Percentiles rank a stretch among this genome's conserved stretches.
Conservation (phyloP, 1,140 invertebrate species). For the Drosophila malerkotliana region DNA sequence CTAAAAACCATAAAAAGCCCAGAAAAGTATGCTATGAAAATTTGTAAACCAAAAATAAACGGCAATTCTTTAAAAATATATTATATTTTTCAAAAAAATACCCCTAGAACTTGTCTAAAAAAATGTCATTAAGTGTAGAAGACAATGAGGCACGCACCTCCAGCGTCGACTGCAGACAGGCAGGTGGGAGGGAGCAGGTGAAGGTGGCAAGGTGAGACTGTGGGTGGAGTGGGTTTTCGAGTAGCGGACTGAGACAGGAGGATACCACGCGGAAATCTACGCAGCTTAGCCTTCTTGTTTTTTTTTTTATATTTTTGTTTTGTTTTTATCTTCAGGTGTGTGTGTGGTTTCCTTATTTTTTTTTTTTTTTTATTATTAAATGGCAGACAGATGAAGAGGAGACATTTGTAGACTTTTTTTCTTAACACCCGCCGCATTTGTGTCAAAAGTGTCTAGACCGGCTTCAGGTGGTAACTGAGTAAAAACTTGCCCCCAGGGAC, state of each 20-base stretch:
- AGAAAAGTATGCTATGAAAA: not conserved
- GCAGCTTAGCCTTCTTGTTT: constrained; percentile 75
- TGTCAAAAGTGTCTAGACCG: constrained; percentile 80
- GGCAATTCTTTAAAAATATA: not conserved
- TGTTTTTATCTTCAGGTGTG: constrained; percentile 25
- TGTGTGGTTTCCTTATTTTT: constrained; percentile 20
- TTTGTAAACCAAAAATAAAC: not conserved
- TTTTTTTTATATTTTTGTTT: constrained; percentile 46
- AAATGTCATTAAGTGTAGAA: constrained; percentile 22
- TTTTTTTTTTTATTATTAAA: constrained; percentile 49
- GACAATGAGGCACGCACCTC: constrained; percentile 75
- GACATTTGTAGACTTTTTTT: constrained; percentile 59
- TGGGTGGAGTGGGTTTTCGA: not conserved
- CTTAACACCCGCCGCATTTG: constrained; percentile 67
- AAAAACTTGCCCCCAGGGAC: constrained; percentile 40
- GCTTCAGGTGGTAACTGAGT: constrained; percentile 43
- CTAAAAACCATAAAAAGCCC: not conserved
- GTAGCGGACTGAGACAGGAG: constrained; percentile 24
- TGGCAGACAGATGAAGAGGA: constrained; percentile 60
- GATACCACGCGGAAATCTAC: constrained; percentile 70
- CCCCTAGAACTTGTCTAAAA: too few relatives aligned
- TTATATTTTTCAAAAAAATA: too few relatives aligned
- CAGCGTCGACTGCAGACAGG: constrained; percentile 28
- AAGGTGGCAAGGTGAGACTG: constrained; percentile 8
- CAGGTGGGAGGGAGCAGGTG: constrained; percentile 23